Base-by-base conservation (phyloP, 2,888 invertebrate species). In the Epiblema foenella region DNA sequence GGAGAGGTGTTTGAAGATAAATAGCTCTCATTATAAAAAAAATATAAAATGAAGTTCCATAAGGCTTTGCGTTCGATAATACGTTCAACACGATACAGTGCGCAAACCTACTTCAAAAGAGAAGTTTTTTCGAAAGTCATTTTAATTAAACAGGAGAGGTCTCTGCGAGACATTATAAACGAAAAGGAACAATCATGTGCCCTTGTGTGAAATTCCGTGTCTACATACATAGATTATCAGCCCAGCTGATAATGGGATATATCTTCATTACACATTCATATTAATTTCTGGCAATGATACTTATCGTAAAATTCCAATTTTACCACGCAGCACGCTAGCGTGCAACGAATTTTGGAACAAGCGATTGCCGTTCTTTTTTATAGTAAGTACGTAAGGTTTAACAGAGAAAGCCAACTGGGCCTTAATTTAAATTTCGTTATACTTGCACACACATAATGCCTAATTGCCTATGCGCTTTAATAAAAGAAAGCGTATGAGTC, bases 291-390 rank as follows among this genome's bases (percentile, higher is more conserved):
- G n/a, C 33, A 33, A 18, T 57, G 33, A 17, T 49, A 17, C 5
- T 33, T 20, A 60, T 33, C 18, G 17, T 52, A 20, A 51, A 52
- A 49, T 60, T 17, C 17, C 29, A 49, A 51, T 29, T 63, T 39
- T 39, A n/a, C 15, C 7, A 10, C 59, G 12, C 18, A 46, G 39
- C 58, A 18, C 11, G 46, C 46, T 42, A 42, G 42, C 42, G 18
- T 37, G 24, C 63, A 33, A 24, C 29, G 46, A 29, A 10, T 39
- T 52, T 54, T 15, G 52, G 20, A 52, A 18, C 15, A 52, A 64
- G 52, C 37, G 20, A 18, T n/a, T n/a, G n/a, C 64, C 52, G 39
- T 64, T 54, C 52, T 63, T 64, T 63, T 64, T 64, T n/a, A n/a
- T n/a, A n/a, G n/a, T n/a, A n/a, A n/a, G n/a, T 33, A 37, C 12